These are phyloP conservation scores for Tethya wilhelma DNA, from an alignment of 37 sponge, comb jelly and placozoan genomes.

Conservation along the genomic window DNA sequence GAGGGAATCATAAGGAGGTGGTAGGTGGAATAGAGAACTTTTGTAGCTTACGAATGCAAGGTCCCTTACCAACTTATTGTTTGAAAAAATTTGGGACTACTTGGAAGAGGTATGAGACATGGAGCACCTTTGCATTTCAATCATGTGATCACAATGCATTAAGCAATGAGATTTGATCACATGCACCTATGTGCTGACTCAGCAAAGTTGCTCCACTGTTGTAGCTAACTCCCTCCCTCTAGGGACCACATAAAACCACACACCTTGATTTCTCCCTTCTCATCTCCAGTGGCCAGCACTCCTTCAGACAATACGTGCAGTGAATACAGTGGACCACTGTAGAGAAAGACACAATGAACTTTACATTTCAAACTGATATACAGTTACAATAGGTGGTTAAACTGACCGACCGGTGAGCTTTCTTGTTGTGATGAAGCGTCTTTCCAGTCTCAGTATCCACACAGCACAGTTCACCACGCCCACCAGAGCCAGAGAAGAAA, in stretches of 20 bases:
- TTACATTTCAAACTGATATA: not conserved
- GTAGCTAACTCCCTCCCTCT: too few relatives aligned
- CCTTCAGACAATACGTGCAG: slow-evolving; percentile 59
- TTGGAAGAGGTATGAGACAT: not conserved
- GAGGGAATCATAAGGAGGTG: too few relatives aligned
- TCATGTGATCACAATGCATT: too few relatives aligned
- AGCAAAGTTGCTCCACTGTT: too few relatives aligned
- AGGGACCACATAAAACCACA: not conserved
- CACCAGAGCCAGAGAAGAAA: slow-evolving; percentile 20
- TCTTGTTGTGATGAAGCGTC: slow-evolving; percentile 18
- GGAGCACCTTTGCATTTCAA: too few relatives aligned
- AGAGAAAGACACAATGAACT: not conserved
- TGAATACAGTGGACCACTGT: slow-evolving; percentile 65
- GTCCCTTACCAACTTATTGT: not conserved
- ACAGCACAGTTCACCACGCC: slow-evolving; percentile 21
- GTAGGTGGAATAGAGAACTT: too few relatives aligned
- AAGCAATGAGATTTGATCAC: too few relatives aligned
- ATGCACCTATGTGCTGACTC: too few relatives aligned
- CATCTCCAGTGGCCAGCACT: slow-evolving; percentile 84
- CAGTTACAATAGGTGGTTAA: not conserved
- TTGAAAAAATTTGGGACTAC: not conserved
- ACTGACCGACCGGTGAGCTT: slow-evolving; percentile 46
- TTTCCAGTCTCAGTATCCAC: slow-evolving; percentile 56
- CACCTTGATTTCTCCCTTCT: slow-evolving; percentile 83
- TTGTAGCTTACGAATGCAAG: too few relatives aligned